A percentile compares a stretch with the other conserved stretches of the same genome.
These are phyloP conservation scores for Chlorodrepanis virens DNA, from an alignment of 2,113 vertebrate species.

Conservation along the genomic window DNA sequence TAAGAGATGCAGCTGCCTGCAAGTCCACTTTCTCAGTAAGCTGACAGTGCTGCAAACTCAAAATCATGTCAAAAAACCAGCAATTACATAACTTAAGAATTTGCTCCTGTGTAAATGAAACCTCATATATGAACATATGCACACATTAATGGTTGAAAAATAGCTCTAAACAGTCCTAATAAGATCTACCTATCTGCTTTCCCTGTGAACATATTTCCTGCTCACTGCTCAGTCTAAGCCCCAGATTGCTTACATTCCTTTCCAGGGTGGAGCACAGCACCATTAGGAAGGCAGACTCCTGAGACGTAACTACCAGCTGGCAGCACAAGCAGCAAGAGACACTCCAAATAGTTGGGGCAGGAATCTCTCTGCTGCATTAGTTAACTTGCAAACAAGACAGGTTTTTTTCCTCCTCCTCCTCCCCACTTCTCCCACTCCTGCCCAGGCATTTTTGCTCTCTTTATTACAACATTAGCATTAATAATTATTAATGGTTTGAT, in stretches of 20 bases:
- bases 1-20: not conserved
- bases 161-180: not conserved
- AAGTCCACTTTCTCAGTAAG: not conserved
- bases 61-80: not conserved
- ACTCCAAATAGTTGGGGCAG: not conserved
- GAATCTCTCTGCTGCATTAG: not conserved
- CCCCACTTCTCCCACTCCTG: not conserved
- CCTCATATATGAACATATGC: not conserved
- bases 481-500: not conserved
- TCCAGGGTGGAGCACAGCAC: conserved; percentile 10
- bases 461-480: not conserved
- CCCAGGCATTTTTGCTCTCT: not conserved
- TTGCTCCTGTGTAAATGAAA: not conserved
- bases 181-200: not conserved
- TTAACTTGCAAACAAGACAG: not conserved
- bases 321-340: not conserved
- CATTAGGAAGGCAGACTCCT: not conserved
- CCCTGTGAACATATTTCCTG: not conserved
- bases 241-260: conserved; percentile 7
- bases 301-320: conserved; percentile 24
- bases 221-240: not conserved
- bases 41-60: not conserved
- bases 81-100: not conserved
- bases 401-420: not conserved
- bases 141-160: not conserved